Evolutionary conservation across 2,888 invertebrate genomes (phyloP).

Genomic region (Epinotia ramella): DNA sequence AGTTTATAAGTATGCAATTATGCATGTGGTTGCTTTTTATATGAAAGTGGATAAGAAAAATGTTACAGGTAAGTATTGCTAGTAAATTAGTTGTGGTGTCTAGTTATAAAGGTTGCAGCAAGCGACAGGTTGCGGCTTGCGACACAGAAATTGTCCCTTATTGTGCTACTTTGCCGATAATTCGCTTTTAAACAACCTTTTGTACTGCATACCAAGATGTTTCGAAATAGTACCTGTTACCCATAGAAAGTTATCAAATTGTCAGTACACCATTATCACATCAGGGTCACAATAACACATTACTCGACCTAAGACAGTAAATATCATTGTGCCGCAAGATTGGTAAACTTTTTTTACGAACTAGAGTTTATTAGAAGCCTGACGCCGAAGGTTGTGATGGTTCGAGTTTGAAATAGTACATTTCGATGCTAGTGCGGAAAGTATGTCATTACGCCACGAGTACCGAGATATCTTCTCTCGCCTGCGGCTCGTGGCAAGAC

Average conservation of each 20-base stretch:
- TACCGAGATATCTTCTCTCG: too few species aligned
- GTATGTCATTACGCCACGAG: too few species aligned
- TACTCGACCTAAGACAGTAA: background rate
- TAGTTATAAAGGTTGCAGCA: constrained; percentile 10
- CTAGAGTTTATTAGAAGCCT: too few species aligned
- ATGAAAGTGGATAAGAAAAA: background rate
- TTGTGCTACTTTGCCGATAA: background rate
- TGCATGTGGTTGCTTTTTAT: background rate
- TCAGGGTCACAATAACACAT: background rate
- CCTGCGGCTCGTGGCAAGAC: too few species aligned
- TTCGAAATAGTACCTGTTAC: background rate
- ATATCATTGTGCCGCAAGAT: background rate
- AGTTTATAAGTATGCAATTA: too few species aligned
- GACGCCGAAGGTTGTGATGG: too few species aligned
- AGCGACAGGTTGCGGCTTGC: constrained; percentile 10
- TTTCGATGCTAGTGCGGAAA: too few species aligned
- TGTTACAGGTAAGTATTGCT: background rate
- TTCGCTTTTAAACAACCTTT: constrained; percentile 2
- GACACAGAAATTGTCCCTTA: constrained; percentile 15
- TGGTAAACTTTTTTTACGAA: too few species aligned
- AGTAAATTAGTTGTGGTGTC: constrained; percentile 17
- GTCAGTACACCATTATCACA: background rate
- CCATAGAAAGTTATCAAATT: background rate
- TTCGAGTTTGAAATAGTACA: too few species aligned
- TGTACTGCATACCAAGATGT: background rate